Percentiles rank a stretch among this genome's conserved stretches.
phyloP scores from a whole-genome alignment of 2,113 vertebrate genomes.

The Etia nguti region DNA sequence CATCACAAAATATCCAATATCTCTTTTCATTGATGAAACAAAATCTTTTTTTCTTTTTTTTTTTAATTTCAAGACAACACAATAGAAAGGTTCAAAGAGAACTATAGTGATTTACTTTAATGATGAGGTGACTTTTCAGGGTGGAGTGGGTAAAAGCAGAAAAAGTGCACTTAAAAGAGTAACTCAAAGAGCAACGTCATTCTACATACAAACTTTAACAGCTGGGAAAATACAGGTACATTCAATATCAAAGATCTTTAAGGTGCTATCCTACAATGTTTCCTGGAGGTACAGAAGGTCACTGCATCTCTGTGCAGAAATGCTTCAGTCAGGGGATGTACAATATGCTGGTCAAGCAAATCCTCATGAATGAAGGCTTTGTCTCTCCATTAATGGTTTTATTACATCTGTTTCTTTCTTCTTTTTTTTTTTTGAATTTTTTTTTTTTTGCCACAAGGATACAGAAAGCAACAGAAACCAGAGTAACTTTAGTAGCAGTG shows the following conservation, averaged over 20 bases:
- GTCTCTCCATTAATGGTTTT: not conserved
- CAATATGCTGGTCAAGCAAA: slow-evolving; percentile 33
- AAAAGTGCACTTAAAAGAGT: slow-evolving; percentile 76
- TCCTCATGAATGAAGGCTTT: slow-evolving; percentile 2
- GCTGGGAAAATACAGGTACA: slow-evolving; percentile 70
- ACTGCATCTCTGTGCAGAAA: slow-evolving; percentile 56
- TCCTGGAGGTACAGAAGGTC: slow-evolving; percentile 52
- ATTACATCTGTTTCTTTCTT: not conserved
- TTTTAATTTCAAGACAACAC: slow-evolving; percentile 13
- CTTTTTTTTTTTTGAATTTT: too few species aligned
- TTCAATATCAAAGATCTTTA: slow-evolving; percentile 77
- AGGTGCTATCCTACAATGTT: slow-evolving; percentile 80
- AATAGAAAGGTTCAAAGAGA: slow-evolving; percentile 38
- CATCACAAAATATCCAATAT: not conserved
- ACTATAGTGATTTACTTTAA: slow-evolving; percentile 45
- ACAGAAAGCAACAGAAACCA: slow-evolving; percentile 1
- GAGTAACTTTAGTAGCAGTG: not conserved
- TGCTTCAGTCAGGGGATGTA: slow-evolving; percentile 55
- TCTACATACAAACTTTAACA: slow-evolving; percentile 67
- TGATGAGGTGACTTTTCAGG: slow-evolving; percentile 19
- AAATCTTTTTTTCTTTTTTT: not conserved
- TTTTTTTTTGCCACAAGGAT: not conserved
- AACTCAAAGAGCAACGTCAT: slow-evolving; percentile 67
- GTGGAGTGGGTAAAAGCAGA: slow-evolving; percentile 45
- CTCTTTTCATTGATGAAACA: not conserved